Evolutionary conservation across 2,113 vertebrate species (phyloP), one percentile per base, ranked within the genome.

Genomic region (Thomomys bottae): DNA sequence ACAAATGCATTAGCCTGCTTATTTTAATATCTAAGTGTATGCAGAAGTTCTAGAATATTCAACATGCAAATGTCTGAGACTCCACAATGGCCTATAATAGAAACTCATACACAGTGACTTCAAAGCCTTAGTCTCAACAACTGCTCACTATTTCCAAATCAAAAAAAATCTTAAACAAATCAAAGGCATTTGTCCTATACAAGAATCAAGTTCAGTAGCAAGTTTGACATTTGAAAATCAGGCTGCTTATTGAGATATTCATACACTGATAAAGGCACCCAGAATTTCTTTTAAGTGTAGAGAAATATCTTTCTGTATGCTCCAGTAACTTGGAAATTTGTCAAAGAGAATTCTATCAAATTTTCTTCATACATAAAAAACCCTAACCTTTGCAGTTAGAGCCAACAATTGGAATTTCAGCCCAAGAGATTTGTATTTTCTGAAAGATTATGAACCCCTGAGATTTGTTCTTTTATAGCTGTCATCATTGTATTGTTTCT

Each of bases 61-160:
- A 93, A 93, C 91, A 95, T 96, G 86, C 93, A 95, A 95, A 96
- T 96, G 71, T 94, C 84, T 94, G 79, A 61, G 54, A 24, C 92
- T 96, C 89, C 76, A 68, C 84, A 78, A 94, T 77, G 73, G 40
- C 82, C 87, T 75, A 79, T 95, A 94, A 95, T 93, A 92, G 93
- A 93, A 95, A 95, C 91, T 87, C 75, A 75, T 84, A 88, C 81
- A 92, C 92, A 89, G 88, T 57, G 70, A 92, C 94, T 96, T 96
- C 90, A 96, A 93, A 95, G 94, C 78, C 78, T 84, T 78, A 32
- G 87, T 95, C 91, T 95, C 61, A 9, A 93, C 96, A 94, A 59
- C 96, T 95, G 95, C 96, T 96, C 89, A 95, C 95, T 97, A 97
- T 97, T 97, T 97, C 96, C 94, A 96, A 97, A 97, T 96, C 90